Percentiles rank a stretch among this genome's conserved stretches.
Conservation (phyloP, 2,113 vertebrate species). For the Isichthys henryi region DNA sequence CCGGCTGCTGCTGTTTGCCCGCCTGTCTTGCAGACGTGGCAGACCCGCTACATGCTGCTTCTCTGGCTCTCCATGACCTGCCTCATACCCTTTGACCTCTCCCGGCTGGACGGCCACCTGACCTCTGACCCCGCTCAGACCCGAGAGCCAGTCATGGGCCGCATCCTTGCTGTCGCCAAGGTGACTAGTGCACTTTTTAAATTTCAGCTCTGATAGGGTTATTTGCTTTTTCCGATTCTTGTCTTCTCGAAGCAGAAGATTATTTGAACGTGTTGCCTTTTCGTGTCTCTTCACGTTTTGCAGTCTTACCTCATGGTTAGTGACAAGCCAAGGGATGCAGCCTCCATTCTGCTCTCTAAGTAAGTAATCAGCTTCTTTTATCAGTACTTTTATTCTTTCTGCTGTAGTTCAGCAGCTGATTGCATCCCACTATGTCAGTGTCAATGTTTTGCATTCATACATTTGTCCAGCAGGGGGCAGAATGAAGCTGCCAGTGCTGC, state of each 20-base stretch:
- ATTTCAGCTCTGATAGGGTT: background rate
- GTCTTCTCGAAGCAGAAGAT: background rate
- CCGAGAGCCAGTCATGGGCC: constrained; percentile 73
- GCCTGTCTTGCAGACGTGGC: constrained; percentile 73
- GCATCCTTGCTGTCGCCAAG: constrained; percentile 77
- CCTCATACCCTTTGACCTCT: constrained; percentile 90
- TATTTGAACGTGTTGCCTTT: constrained; percentile 13
- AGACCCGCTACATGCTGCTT: constrained; percentile 88
- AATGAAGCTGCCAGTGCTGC: background rate
- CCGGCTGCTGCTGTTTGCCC: background rate
- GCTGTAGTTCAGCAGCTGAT: background rate
- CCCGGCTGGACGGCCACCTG: constrained; percentile 75
- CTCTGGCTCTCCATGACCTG: constrained; percentile 91
- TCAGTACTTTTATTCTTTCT: background rate
- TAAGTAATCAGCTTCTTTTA: constrained; percentile 54
- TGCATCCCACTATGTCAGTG: background rate
- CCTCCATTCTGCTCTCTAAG: constrained; percentile 88
- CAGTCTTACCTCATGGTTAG: constrained; percentile 82
- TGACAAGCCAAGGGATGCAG: constrained; percentile 79
- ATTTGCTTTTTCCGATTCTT: background rate
- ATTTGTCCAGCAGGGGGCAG: constrained; percentile 44
- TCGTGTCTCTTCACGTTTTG: constrained; percentile 30
- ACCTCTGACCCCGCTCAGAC: constrained; percentile 39
- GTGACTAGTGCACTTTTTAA: constrained; percentile 45
- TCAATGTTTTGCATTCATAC: background rate